These are phyloP conservation scores for Pasiphila rectangulata DNA, from an alignment of 2,888 invertebrate species.

Conservation along the genomic window DNA sequence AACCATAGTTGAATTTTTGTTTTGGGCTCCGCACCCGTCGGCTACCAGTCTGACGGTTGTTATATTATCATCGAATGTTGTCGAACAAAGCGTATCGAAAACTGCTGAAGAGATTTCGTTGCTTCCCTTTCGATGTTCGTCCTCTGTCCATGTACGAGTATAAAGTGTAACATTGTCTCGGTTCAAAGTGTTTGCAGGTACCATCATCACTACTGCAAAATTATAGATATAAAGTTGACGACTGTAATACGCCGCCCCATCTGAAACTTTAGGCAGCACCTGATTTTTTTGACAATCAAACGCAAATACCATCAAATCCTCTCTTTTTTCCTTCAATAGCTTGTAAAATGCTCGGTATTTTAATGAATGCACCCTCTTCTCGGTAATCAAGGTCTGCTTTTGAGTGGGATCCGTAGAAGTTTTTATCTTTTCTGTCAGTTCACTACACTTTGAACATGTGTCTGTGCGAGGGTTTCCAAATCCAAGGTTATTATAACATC, in stretches of 20 bases:
- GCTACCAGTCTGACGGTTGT: slow-evolving; percentile 30
- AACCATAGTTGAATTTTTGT: slow-evolving; percentile 30
- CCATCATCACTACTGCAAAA: slow-evolving; percentile 31
- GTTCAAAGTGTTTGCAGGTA: slow-evolving; percentile 29
- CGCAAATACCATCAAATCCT: slow-evolving; percentile 12
- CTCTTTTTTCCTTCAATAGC: neutral
- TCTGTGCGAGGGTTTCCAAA: slow-evolving; percentile 26
- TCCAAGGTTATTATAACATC: slow-evolving; percentile 16
- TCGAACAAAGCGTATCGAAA: slow-evolving; percentile 23
- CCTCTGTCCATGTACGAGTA: slow-evolving; percentile 34
- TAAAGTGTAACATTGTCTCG: slow-evolving; percentile 31
- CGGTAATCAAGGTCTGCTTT: neutral
- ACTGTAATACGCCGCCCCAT: slow-evolving; percentile 36
- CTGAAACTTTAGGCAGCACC: slow-evolving; percentile 32
- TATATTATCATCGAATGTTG: slow-evolving; percentile 16
- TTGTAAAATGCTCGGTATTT: neutral
- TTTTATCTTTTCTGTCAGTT: neutral
- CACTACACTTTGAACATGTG: slow-evolving; percentile 21
- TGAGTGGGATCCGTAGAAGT: neutral
- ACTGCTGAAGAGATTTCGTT: slow-evolving; percentile 38
- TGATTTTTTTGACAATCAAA: slow-evolving; percentile 34
- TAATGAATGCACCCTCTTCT: neutral
- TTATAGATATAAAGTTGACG: slow-evolving; percentile 37
- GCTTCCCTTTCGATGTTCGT: slow-evolving; percentile 34
- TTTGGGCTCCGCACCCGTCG: slow-evolving; percentile 34